Evolutionary conservation across 2,888 invertebrate species (phyloP).

Genomic region (Sphaeridia pumilis): DNA sequence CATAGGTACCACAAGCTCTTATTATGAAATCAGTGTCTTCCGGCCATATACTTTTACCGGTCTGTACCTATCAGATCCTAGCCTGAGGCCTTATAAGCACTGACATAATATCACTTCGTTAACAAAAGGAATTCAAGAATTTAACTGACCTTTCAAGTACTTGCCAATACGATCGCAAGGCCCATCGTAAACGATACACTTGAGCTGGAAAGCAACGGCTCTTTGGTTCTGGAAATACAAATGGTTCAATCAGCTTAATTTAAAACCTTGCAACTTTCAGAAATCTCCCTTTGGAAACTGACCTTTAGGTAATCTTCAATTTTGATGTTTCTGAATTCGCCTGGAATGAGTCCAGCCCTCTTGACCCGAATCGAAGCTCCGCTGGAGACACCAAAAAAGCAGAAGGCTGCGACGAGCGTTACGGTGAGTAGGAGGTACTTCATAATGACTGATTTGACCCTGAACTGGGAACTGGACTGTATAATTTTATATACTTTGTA

Average conservation of each 20-base stretch:
- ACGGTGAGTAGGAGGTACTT: neutral
- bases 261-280: no score
- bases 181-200: constrained; percentile 35
- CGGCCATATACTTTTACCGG: no score
- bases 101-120: no score
- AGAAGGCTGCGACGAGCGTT: constrained; percentile 17
- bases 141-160: constrained; percentile 48
- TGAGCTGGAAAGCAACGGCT: constrained; percentile 34
- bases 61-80: no score
- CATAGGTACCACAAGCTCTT: neutral
- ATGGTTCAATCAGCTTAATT: neutral
- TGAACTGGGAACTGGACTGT: neutral
- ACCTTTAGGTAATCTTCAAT: constrained; percentile 36
- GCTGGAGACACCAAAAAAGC: constrained; percentile 15
- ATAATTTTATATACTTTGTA: no score
- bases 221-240: constrained; percentile 27
- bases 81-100: no score
- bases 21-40: neutral
- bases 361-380: constrained; percentile 22
- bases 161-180: constrained; percentile 51
- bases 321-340: constrained; percentile 35
- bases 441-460: constrained; percentile 3
- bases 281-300: constrained; percentile 4
- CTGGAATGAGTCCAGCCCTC: constrained; percentile 30
- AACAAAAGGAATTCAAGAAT: no score